phyloP scores from a whole-genome alignment of 2,797 vertebrate genomes.

The Cyclura pinguis region DNA sequence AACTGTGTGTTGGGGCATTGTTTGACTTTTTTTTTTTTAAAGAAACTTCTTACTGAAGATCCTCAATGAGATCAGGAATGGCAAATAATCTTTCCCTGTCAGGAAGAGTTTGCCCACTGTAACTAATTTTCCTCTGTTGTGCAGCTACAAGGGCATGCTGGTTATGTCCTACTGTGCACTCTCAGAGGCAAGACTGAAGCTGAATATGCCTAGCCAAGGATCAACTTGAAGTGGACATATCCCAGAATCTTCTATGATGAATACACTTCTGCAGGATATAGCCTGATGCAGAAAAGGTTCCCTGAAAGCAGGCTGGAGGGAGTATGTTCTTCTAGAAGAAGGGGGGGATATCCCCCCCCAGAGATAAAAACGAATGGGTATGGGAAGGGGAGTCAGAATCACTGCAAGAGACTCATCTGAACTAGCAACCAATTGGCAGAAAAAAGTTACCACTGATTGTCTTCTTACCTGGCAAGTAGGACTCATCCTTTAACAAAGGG shows the following conservation, averaged over 20 bases:
- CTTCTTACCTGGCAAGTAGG: constrained; percentile 73
- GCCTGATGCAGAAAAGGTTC: background rate
- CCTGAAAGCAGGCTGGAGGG: background rate
- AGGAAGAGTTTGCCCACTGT: background rate
- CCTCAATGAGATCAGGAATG: background rate
- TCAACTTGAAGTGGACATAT: background rate
- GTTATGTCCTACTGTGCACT: background rate
- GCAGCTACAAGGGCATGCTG: background rate
- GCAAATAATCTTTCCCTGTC: background rate
- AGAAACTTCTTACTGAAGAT: background rate
- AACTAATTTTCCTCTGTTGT: background rate
- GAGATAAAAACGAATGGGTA: background rate
- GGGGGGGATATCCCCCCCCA: no score
- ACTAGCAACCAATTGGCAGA: no score
- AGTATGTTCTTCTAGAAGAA: background rate
- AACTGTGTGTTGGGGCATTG: background rate
- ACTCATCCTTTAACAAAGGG: constrained; percentile 82
- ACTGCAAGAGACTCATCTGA: no score
- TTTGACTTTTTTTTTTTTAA: no score
- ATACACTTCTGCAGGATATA: background rate
- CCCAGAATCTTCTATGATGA: background rate
- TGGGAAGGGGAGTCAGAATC: background rate
- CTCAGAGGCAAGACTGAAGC: background rate
- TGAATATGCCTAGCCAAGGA: background rate
- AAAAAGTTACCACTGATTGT: no score